A percentile compares a stretch with the other conserved stretches of the same genome.
Evolutionary conservation across 2,797 vertebrate genomes (phyloP).

Genomic region (Decapterus maruadsi): DNA sequence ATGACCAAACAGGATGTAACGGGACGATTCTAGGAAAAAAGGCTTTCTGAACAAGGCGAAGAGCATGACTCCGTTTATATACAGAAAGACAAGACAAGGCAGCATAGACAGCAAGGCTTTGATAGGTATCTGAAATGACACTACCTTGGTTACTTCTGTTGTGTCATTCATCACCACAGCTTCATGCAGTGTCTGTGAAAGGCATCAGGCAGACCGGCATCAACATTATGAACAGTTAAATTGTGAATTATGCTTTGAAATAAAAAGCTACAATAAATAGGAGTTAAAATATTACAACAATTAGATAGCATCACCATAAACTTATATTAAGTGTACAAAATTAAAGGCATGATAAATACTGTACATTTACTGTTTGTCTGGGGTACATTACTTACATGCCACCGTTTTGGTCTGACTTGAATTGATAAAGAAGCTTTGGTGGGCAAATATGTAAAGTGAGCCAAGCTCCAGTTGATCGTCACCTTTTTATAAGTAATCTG

Average conservation of each 20-base stretch:
- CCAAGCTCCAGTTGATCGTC: not conserved
- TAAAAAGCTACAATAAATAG: conserved; percentile 1
- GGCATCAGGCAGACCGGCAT: not conserved
- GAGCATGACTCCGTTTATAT: conserved; percentile 76
- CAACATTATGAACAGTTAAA: not conserved
- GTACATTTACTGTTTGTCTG: not conserved
- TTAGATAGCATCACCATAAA: not conserved
- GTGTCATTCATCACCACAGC: conserved; percentile 56
- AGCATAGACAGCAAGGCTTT: conserved; percentile 54
- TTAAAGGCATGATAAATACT: not conserved
- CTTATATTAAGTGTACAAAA: not conserved
- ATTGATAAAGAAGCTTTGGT: not conserved
- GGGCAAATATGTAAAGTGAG: conserved; percentile 1
- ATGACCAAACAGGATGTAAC: conserved; percentile 79
- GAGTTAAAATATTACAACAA: not conserved
- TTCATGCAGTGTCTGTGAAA: conserved; percentile 38
- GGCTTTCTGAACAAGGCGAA: conserved; percentile 66
- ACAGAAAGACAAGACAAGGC: conserved; percentile 69
- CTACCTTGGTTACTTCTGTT: not conserved
- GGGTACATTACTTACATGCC: conserved; percentile 36
- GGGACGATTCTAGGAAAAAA: conserved; percentile 64
- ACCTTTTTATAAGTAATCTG: conserved; percentile 11
- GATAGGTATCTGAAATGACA: not conserved
- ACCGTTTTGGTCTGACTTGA: conserved; percentile 17
- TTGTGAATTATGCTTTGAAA: not conserved